Base-by-base conservation (phyloP, 2,797 vertebrate species). In the Takifugu rubripes region DNA sequence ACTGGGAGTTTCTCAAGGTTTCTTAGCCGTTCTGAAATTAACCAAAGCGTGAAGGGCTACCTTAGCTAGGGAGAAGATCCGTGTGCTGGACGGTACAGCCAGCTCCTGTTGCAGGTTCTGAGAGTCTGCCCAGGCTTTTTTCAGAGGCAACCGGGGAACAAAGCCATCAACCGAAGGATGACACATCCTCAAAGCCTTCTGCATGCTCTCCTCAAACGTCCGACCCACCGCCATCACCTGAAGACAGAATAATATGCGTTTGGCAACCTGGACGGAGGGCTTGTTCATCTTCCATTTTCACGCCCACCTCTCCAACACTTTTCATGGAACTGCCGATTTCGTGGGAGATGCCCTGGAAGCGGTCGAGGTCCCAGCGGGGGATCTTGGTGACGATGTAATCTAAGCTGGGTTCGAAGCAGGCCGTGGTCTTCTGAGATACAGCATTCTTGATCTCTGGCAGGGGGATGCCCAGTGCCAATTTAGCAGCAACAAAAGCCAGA, bases 371-470 rank as follows among this genome's bases (percentile, higher is more conserved):
- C 94, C 94, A 98, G 56, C 94, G 94, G 24, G 96, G 96, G 74
- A 99, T 93, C 81, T 98, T 98, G 29, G 96, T 96, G 51, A 98
- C 95, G 27, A 98, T 85, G 27, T 99, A 98, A 82, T 98, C 96
- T 40, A 98, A 85, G 80, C 97, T 98, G 21, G 95, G 96, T 74
- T 99, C 95, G 70, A 96, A 99, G 78, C 94, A 98, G 66, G 96
- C 96, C 0, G 94, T 96, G 33, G 95, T 98, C 76, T 93, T 92
- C 56, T 93, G 93, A 0, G 95, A 96, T 21, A 97, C 92, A 0
- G 93, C 92, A 0, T 99, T 98, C 86, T 93, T 94, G 72, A 97
- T 97, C 74, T 97, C 93, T 2, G 96, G 96, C 62, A 99, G 84
- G 6, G 93, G 92, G 43, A 97, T 97, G 47, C 95, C 96, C 74